Evolutionary conservation across 2,797 vertebrate species (phyloP).

Genomic region (Sebastes aleutianus): DNA sequence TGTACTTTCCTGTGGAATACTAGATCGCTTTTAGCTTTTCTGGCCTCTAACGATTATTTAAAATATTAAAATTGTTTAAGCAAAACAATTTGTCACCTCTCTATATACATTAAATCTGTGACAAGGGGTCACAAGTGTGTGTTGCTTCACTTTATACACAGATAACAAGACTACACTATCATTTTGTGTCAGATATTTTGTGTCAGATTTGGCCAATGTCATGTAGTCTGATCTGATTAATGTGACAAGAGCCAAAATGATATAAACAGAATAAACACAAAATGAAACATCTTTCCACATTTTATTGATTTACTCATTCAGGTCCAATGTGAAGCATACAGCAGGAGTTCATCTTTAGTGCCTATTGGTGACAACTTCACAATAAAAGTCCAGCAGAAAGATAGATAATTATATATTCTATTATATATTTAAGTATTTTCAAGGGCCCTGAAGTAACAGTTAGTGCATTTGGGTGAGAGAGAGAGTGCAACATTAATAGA

Average conservation of each 20-base stretch:
- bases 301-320: background rate
- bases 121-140: background rate
- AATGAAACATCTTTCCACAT: background rate
- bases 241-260: background rate
- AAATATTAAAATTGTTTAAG: background rate
- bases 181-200: background rate
- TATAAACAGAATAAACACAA: background rate
- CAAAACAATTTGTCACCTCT: background rate
- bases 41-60: background rate
- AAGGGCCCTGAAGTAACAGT: background rate
- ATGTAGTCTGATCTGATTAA: background rate
- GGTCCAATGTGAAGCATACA: background rate
- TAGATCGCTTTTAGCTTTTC: background rate
- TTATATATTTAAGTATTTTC: constrained; percentile 1
- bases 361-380: background rate
- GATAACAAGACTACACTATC: background rate
- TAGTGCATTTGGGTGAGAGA: constrained; percentile 9
- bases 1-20: background rate
- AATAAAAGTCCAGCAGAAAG: background rate
- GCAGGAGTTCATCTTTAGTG: background rate
- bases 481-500: background rate
- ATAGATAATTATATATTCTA: background rate
- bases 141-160: background rate
- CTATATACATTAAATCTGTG: background rate
- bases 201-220: background rate